Conservation (phyloP, 2,113 vertebrate species). For the Channa argus region DNA sequence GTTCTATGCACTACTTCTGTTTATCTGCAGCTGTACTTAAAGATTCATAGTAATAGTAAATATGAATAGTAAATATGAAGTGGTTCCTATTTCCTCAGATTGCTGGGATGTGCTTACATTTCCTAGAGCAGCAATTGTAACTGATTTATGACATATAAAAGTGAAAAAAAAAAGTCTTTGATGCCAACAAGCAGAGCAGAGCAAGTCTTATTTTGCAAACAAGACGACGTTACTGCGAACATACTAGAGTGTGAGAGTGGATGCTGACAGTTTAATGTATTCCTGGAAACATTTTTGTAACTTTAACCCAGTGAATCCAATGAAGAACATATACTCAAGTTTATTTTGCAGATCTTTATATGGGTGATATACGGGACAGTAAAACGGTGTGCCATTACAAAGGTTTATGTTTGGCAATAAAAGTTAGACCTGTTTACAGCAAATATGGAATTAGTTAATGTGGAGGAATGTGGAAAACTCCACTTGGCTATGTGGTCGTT, state of each 20-base stretch:
- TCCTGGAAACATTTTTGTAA: constrained; percentile 62
- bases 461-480: constrained; percentile 64
- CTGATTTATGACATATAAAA: constrained; percentile 16
- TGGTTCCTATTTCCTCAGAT: constrained; percentile 21
- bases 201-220: constrained; percentile 11
- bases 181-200: neutral
- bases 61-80: neutral
- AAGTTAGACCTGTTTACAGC: constrained; percentile 38
- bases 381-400: constrained; percentile 32
- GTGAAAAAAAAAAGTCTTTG: neutral
- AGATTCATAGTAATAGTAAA: constrained; percentile 16
- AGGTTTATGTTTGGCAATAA: constrained; percentile 65
- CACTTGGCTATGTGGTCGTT: constrained; percentile 58
- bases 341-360: constrained; percentile 57
- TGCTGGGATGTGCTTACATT: constrained; percentile 23
- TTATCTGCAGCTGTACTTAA: constrained; percentile 21
- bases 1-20: constrained; percentile 15
- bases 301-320: constrained; percentile 54
- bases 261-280: constrained; percentile 65
- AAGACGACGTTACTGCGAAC: constrained; percentile 4
- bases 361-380: constrained; percentile 50
- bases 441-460: constrained; percentile 64
- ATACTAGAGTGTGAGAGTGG: constrained; percentile 5
- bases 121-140: constrained; percentile 13
- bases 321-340: constrained; percentile 33